A percentile compares a stretch with the other conserved stretches of the same genome.
phyloP scores from a whole-genome alignment of 2,888 invertebrate species.

The Harpalus rufipes region DNA sequence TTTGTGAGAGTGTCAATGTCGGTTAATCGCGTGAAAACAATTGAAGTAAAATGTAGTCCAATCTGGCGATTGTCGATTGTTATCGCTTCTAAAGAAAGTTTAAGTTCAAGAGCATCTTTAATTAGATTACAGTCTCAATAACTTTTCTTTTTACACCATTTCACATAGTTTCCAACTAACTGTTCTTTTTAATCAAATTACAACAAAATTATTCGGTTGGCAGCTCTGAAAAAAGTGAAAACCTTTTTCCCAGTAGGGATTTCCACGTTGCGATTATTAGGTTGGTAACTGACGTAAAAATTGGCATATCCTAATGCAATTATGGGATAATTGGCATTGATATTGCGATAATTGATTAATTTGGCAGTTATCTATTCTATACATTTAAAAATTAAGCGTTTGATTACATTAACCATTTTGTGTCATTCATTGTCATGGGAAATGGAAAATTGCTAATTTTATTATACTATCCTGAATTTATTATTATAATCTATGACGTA shows the following conservation, averaged over 20 bases:
- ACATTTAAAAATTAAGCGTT: constrained; percentile 50
- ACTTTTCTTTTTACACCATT: constrained; percentile 34
- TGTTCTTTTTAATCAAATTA: constrained; percentile 31
- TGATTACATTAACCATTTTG: constrained; percentile 45
- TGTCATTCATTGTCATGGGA: constrained; percentile 31
- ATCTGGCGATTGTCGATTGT: constrained; percentile 17
- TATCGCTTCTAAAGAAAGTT: constrained; percentile 19
- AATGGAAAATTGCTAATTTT: constrained; percentile 18
- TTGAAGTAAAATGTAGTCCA: constrained; percentile 22
- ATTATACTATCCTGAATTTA: not conserved
- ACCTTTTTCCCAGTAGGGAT: not conserved
- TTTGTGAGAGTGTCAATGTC: not conserved
- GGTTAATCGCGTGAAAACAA: not conserved
- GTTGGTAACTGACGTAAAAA: constrained; percentile 43
- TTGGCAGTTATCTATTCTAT: constrained; percentile 35
- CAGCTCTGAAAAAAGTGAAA: constrained; percentile 24
- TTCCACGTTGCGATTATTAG: constrained; percentile 29
- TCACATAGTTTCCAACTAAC: constrained; percentile 45
- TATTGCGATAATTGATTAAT: constrained; percentile 38
- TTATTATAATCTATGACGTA: constrained; percentile 6
- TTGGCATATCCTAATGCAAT: constrained; percentile 44
- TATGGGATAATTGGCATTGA: constrained; percentile 27
- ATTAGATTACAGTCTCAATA: constrained; percentile 42
- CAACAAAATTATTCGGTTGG: constrained; percentile 33
- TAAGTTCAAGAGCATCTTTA: constrained; percentile 47